Evolutionary conservation across 2,797 vertebrate genomes (phyloP).

Genomic region (Pseudomugil tenellus): DNA sequence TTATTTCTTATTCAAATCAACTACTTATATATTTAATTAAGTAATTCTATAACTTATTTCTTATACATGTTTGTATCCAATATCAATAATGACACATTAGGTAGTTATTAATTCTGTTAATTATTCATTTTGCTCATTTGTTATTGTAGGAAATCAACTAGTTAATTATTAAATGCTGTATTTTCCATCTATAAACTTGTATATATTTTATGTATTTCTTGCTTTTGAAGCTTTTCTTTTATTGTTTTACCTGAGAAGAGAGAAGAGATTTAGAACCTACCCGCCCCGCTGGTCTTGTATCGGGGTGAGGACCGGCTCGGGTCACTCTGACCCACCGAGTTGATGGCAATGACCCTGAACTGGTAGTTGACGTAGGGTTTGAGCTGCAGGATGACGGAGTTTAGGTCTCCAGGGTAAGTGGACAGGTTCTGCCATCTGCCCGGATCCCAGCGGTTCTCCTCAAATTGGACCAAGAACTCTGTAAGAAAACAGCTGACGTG

Average conservation of each 20-base stretch:
- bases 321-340: conserved; percentile 90
- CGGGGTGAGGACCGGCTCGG: conserved; percentile 90
- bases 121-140: not conserved
- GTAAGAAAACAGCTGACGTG: conserved; percentile 23
- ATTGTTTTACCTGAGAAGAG: too few relatives aligned
- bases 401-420: conserved; percentile 86
- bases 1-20: too few relatives aligned
- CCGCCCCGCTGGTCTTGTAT: conserved; percentile 91
- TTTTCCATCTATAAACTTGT: not conserved
- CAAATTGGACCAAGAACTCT: conserved; percentile 95
- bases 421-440: conserved; percentile 91
- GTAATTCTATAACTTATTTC: too few relatives aligned
- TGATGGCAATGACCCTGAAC: conserved; percentile 94
- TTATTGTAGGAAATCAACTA: not conserved
- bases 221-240: too few relatives aligned
- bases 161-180: not conserved
- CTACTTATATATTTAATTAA: too few relatives aligned
- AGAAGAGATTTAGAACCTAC: conserved; percentile 80
- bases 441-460: conserved; percentile 89
- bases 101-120: too few relatives aligned
- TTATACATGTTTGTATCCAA: too few relatives aligned
- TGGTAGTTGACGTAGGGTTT: conserved; percentile 94
- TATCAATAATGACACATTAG: too few relatives aligned
- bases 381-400: conserved; percentile 89
- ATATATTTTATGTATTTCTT: too few relatives aligned